These are phyloP conservation scores for Luidia sarsii DNA, from an alignment of 53 echinoderm and acorn worm species.

Conservation along the genomic window DNA sequence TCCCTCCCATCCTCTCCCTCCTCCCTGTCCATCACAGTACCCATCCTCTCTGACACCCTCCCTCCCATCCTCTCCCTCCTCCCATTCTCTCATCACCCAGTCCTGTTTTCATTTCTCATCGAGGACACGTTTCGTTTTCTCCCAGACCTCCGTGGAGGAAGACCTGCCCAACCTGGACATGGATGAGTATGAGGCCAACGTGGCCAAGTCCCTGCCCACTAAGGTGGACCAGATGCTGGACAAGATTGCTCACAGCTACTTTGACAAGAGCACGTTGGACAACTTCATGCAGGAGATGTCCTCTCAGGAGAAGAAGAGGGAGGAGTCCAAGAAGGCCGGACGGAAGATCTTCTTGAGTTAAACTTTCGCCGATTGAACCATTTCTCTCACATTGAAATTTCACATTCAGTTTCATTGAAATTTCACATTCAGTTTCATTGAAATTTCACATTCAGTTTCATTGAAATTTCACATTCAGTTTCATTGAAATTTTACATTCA, in stretches of 20 bases:
- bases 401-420: neutral
- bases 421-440: neutral
- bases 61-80: no score
- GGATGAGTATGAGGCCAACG: constrained; percentile 47
- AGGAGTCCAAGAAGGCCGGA: neutral
- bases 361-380: no score
- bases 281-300: constrained; percentile 67
- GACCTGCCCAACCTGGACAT: constrained; percentile 40
- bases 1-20: no score
- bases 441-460: no score
- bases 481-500: no score
- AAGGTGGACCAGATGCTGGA: constrained; percentile 93
- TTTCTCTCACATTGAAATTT: neutral
- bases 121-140: no score
- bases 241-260: constrained; percentile 86
- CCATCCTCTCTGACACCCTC: no score
- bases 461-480: no score
- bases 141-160: constrained; percentile 31
- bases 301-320: constrained; percentile 1
- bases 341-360: constrained; percentile 29
- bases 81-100: no score
- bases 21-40: no score
- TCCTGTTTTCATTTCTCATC: no score
- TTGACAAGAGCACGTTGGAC: constrained; percentile 78
- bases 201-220: constrained; percentile 73